Evolutionary conservation across 2,113 vertebrate species (phyloP).

Genomic region (Hippocampus abdominalis): DNA sequence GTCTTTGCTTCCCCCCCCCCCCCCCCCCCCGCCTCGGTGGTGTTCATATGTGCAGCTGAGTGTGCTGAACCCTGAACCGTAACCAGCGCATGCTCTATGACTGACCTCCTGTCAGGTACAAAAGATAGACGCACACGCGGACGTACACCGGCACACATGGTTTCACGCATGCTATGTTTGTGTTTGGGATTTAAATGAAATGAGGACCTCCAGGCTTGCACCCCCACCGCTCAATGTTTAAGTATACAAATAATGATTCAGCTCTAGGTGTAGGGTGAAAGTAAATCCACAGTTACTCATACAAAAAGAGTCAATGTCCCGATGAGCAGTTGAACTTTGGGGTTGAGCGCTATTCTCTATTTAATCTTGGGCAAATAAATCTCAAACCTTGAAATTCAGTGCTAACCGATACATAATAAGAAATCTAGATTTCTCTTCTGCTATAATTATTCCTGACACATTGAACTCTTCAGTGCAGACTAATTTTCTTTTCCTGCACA

Average conservation of each 20-base stretch:
- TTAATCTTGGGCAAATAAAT: neutral
- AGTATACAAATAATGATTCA: neutral
- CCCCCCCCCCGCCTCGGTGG: constrained; percentile 5
- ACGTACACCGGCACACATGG: neutral
- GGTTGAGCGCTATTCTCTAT: neutral
- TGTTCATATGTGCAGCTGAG: constrained; percentile 58
- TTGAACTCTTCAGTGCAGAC: too few relatives aligned
- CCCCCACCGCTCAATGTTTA: constrained; percentile 3
- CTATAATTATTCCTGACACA: neutral
- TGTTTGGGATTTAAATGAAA: constrained; percentile 1
- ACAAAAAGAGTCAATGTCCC: neutral
- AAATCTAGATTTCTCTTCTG: neutral
- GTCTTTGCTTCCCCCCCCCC: constrained; percentile 13
- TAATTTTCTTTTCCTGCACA: too few relatives aligned
- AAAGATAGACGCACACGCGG: neutral
- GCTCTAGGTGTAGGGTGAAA: neutral
- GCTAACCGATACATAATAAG: neutral
- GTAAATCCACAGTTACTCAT: neutral
- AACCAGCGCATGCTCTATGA: constrained; percentile 38
- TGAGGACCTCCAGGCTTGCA: constrained; percentile 1
- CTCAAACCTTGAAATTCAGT: neutral
- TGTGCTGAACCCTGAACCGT: constrained; percentile 42
- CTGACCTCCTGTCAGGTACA: constrained; percentile 60
- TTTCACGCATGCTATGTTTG: constrained; percentile 13
- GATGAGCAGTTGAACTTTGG: neutral